These are phyloP conservation scores for Drosophila eohydei DNA, from an alignment of 2,888 invertebrate species.

Conservation along the genomic window DNA sequence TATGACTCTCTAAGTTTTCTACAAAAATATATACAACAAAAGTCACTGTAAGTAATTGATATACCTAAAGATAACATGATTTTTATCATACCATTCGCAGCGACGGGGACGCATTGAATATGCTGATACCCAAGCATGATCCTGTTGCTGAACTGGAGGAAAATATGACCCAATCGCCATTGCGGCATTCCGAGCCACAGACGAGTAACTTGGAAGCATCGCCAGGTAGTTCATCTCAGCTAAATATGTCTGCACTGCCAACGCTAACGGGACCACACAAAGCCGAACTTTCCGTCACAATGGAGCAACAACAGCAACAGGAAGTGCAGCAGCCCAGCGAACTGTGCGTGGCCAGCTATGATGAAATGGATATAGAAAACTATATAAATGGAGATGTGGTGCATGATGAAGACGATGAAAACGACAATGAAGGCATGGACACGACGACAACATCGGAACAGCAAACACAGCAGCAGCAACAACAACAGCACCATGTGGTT, in stretches of 20 bases:
- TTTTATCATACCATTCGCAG: conserved; percentile 32
- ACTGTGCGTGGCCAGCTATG: conserved; percentile 71
- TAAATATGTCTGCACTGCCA: conserved; percentile 67
- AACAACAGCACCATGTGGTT: conserved; percentile 60
- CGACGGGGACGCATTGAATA: conserved; percentile 67
- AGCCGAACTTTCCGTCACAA: conserved; percentile 35
- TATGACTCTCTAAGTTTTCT: conserved; percentile 82
- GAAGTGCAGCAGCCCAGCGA: conserved; percentile 53
- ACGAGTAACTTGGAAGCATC: conserved; percentile 43
- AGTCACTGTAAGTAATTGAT: conserved; percentile 69
- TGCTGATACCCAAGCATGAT: conserved; percentile 74
- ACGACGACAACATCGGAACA: conserved; percentile 42
- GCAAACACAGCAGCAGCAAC: conserved; percentile 52
- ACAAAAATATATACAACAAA: conserved; percentile 81
- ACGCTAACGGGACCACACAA: conserved; percentile 69
- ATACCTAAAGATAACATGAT: neutral
- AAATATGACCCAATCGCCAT: conserved; percentile 46
- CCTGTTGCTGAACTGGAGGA: conserved; percentile 72
- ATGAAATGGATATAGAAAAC: conserved; percentile 82
- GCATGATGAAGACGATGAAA: conserved; percentile 63
- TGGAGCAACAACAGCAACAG: conserved; percentile 45
- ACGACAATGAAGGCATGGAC: conserved; percentile 61
- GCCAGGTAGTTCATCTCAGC: conserved; percentile 47
- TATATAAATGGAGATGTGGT: conserved; percentile 79
- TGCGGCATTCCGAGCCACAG: conserved; percentile 37